phyloP scores from a whole-genome alignment of 2,888 invertebrate genomes.

The Campoplex nolae region DNA sequence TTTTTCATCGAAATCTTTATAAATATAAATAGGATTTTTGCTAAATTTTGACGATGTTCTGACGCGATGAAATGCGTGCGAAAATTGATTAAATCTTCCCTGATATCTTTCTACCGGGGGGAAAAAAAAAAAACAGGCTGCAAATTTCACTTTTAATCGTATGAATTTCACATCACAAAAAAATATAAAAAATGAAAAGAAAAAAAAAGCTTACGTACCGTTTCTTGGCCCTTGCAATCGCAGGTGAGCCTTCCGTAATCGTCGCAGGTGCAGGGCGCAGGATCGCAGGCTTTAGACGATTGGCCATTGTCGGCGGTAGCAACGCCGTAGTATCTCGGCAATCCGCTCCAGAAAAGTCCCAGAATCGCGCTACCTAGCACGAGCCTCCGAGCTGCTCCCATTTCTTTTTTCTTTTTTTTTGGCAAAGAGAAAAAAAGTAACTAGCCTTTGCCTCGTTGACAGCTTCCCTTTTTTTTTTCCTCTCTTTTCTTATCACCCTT shows the following conservation, averaged over 20 bases:
- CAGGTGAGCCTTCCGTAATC: constrained; percentile 87
- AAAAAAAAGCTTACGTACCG: constrained; percentile 81
- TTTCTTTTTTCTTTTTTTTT: constrained; percentile 57
- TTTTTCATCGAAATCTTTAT: no score
- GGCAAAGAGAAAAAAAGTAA: constrained; percentile 14
- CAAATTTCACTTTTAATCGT: not conserved
- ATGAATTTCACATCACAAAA: not conserved
- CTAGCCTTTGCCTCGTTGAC: constrained; percentile 41
- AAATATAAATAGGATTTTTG: no score
- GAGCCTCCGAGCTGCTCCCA: constrained; percentile 80
- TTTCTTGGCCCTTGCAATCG: constrained; percentile 85
- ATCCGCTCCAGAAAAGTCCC: constrained; percentile 80
- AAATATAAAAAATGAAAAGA: not conserved
- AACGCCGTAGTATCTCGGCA: constrained; percentile 72
- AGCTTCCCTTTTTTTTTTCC: constrained; percentile 32
- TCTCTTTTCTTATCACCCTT: not conserved
- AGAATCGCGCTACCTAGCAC: constrained; percentile 80
- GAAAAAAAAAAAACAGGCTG: not conserved
- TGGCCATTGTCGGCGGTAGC: constrained; percentile 65
- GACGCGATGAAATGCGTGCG: not conserved
- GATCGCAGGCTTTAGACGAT: constrained; percentile 84
- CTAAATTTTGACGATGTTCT: no score
- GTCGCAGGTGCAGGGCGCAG: constrained; percentile 87
- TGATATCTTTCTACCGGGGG: not conserved
- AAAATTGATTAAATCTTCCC: not conserved